Conservation (phyloP, 2,888 invertebrate species). For the Tryphoninae sp. region DNA sequence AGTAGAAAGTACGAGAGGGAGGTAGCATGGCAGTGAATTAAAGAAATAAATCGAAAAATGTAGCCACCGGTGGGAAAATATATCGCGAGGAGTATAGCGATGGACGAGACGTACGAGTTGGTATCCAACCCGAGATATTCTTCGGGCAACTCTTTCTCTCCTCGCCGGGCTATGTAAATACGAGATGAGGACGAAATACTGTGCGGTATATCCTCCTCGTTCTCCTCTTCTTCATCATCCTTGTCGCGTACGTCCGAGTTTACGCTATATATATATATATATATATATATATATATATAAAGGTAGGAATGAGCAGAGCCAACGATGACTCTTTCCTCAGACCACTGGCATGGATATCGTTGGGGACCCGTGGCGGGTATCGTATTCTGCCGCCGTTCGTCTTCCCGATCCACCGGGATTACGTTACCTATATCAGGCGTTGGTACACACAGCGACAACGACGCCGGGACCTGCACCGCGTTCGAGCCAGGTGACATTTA, state of each 20-base stretch:
- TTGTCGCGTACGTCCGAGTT: conserved; percentile 32
- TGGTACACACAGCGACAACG: conserved; percentile 34
- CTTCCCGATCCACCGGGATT: conserved; percentile 74
- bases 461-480: conserved; percentile 17
- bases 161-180: conserved; percentile 52
- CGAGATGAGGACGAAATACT: conserved; percentile 58
- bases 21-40: neutral
- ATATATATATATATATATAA: conserved; percentile 6
- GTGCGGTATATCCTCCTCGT: conserved; percentile 33
- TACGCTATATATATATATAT: conserved; percentile 3
- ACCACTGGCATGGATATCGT: conserved; percentile 53
- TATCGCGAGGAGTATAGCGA: conserved; percentile 14
- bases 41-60: conserved; percentile 51
- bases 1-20: neutral
- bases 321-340: conserved; percentile 60
- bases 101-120: conserved; percentile 48
- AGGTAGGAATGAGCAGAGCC: conserved; percentile 18
- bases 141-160: conserved; percentile 13
- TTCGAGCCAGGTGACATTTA: conserved; percentile 72
- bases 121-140: conserved; percentile 12
- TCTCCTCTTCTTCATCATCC: conserved; percentile 52
- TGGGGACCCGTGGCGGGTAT: conserved; percentile 65
- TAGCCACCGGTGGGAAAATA: conserved; percentile 24
- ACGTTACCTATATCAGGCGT: conserved; percentile 70
- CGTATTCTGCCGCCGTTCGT: conserved; percentile 75